A percentile compares a stretch with the other conserved stretches of the same genome.
These are phyloP conservation scores for Pachyramphus minor DNA, from an alignment of 2,113 vertebrate genomes.

Conservation along the genomic window DNA sequence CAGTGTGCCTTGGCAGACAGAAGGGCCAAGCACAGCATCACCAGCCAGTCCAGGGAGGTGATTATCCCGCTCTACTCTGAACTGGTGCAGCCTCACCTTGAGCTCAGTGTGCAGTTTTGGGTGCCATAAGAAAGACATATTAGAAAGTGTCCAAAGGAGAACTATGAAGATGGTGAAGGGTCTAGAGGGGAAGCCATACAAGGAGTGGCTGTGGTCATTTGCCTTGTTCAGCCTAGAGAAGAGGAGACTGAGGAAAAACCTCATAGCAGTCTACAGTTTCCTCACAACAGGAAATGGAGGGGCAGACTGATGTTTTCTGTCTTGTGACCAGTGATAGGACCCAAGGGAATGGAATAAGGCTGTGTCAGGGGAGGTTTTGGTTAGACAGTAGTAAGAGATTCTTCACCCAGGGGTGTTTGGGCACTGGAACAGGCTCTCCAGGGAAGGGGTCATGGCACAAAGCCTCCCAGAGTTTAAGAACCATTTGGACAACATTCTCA, in stretches of 20 bases:
- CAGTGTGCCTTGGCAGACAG: background rate
- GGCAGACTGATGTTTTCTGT: background rate
- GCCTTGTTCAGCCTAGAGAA: background rate
- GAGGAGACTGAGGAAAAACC: background rate
- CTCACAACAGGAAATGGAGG: background rate
- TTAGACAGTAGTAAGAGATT: background rate
- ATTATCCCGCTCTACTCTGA: background rate
- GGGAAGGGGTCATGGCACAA: background rate
- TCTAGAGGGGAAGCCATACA: background rate
- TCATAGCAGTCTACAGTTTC: background rate
- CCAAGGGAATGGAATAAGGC: background rate
- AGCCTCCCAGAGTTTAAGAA: background rate
- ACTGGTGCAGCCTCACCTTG: accelerated
- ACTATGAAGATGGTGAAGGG: background rate
- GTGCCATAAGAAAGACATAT: accelerated
- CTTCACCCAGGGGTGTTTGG: background rate
- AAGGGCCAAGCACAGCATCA: background rate
- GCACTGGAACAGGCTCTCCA: background rate
- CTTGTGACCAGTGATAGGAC: background rate
- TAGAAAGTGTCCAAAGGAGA: background rate
- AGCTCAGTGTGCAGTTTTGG: background rate
- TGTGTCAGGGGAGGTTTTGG: background rate
- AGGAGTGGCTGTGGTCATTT: background rate
- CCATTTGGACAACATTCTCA: background rate
- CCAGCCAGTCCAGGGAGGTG: accelerated